phyloP scores from a whole-genome alignment of 2,888 invertebrate species.

The Melanargia galathea region DNA sequence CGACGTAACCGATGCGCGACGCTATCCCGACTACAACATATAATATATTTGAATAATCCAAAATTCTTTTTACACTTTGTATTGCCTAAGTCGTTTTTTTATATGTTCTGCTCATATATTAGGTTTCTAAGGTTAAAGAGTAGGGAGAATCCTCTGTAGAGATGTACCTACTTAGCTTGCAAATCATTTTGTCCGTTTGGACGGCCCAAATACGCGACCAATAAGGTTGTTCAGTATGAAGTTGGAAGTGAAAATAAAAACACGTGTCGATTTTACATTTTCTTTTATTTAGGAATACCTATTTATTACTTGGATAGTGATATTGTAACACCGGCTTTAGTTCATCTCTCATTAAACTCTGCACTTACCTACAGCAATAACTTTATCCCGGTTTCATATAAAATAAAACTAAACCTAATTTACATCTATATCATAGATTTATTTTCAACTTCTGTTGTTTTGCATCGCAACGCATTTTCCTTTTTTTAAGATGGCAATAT shows the following conservation, averaged over 20 bases:
- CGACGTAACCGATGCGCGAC: no score
- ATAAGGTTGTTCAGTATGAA: background rate
- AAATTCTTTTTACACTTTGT: no score
- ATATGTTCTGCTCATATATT: no score
- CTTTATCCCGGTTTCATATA: constrained; percentile 34
- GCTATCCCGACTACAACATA: no score
- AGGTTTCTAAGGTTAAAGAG: no score
- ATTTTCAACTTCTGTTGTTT: constrained; percentile 30
- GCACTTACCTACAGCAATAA: constrained; percentile 32
- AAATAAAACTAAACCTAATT: constrained; percentile 42
- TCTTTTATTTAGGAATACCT: constrained; percentile 41
- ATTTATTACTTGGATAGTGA: constrained; percentile 43
- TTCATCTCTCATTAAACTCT: constrained; percentile 28
- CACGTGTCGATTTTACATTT: constrained; percentile 42
- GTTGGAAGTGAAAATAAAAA: constrained; percentile 35
- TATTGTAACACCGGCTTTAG: constrained; percentile 38
- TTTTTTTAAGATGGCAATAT: constrained; percentile 34
- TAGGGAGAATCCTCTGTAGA: no score
- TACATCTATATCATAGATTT: constrained; percentile 37
- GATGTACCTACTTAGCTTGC: no score
- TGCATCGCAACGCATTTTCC: constrained; percentile 31
- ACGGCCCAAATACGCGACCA: no score
- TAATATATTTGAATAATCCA: no score
- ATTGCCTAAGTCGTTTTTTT: no score
- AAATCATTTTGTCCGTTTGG: no score